A percentile compares a stretch with the other conserved stretches of the same genome.
These are phyloP conservation scores for Hippocampus zosterae DNA, from an alignment of 2,113 vertebrate species.

Conservation along the genomic window DNA sequence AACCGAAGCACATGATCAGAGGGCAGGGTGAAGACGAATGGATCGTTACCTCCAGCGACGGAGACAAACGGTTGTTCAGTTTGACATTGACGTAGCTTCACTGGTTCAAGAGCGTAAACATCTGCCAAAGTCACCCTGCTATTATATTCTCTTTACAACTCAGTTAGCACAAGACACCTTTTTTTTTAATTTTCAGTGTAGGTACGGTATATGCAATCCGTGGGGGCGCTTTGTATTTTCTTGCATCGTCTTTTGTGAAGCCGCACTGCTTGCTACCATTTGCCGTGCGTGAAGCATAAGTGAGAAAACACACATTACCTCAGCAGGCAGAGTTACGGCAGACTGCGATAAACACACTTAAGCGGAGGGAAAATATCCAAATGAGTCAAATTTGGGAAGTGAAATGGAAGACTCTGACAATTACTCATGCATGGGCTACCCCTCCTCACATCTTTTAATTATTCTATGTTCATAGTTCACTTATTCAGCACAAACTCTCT, in stretches of 20 bases:
- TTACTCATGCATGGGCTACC: neutral
- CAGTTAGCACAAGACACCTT: no score
- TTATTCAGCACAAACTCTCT: conserved; percentile 7
- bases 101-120: conserved; percentile 34
- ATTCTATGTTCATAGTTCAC: conserved; percentile 21
- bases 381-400: conserved; percentile 19
- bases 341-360: conserved; percentile 6
- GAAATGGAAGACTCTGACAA: conserved; percentile 19
- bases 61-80: conserved; percentile 39
- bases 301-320: conserved; percentile 10
- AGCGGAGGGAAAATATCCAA: conserved; percentile 19
- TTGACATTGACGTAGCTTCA: conserved; percentile 35
- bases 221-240: neutral
- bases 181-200: conserved; percentile 10
- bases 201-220: no score
- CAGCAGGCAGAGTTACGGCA: conserved; percentile 15
- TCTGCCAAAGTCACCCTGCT: conserved; percentile 35
- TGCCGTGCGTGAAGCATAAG: neutral
- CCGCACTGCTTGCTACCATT: neutral
- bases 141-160: neutral
- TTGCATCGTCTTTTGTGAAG: neutral
- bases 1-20: conserved; percentile 25
- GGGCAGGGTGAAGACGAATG: conserved; percentile 37
- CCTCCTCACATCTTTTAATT: conserved; percentile 12
- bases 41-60: conserved; percentile 35